Percentiles rank a stretch among this genome's conserved stretches.
phyloP scores from a whole-genome alignment of 1,140 invertebrate genomes.

The Araneus ventricosus region DNA sequence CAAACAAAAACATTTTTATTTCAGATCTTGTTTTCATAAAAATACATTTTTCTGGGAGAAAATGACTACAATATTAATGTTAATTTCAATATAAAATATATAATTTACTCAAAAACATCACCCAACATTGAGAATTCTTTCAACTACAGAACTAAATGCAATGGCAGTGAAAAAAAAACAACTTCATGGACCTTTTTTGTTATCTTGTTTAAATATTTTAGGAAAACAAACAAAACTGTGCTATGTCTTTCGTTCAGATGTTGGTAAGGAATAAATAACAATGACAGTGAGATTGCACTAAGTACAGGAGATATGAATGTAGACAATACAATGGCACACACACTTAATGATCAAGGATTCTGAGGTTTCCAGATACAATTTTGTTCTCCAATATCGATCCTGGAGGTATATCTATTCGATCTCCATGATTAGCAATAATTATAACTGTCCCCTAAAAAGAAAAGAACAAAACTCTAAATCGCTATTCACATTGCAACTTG shows the following conservation, averaged over 20 bases:
- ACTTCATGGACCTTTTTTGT: neutral
- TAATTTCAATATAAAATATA: conserved; percentile 22
- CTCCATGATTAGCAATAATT: conserved; percentile 99
- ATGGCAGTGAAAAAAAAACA: neutral
- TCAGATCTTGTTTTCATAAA: conserved; percentile 8
- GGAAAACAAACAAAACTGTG: neutral
- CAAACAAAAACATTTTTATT: conserved; percentile 9
- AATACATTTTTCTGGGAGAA: neutral
- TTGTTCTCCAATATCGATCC: conserved; percentile 99
- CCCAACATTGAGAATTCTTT: neutral
- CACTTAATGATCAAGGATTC: conserved; percentile 96
- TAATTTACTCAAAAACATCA: neutral
- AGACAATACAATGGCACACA: neutral
- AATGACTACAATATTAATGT: neutral
- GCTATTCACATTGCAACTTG: too few relatives aligned
- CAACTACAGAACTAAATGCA: neutral
- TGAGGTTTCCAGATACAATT: conserved; percentile 99
- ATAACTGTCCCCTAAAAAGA: conserved; percentile 89
- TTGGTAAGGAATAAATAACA: neutral
- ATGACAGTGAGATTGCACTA: conserved; percentile 39
- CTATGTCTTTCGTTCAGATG: neutral
- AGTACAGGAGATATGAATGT: neutral
- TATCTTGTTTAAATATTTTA: neutral
- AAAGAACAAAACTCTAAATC: neutral
- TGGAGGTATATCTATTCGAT: conserved; percentile 99